These are phyloP conservation scores for Naja naja DNA, from an alignment of 2,113 vertebrate genomes.

Conservation along the genomic window DNA sequence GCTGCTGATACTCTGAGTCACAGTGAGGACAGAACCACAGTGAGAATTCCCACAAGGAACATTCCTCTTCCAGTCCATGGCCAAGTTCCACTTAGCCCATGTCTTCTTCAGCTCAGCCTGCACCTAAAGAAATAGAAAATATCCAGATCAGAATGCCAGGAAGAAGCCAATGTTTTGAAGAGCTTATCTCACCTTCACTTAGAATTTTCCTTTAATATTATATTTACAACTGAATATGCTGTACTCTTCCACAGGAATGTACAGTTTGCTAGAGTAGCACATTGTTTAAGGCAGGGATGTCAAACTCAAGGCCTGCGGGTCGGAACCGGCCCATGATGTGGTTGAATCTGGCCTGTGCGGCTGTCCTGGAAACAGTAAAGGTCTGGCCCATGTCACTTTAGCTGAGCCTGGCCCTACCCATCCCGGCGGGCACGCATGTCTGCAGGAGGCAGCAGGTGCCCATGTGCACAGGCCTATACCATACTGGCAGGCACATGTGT, in stretches of 20 bases:
- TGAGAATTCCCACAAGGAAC: slow-evolving; percentile 76
- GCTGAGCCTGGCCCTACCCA: too few relatives aligned
- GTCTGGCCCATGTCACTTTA: too few relatives aligned
- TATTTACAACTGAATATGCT: too few relatives aligned
- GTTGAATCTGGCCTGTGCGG: too few relatives aligned
- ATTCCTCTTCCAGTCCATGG: slow-evolving; percentile 79
- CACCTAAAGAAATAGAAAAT: slow-evolving; percentile 67
- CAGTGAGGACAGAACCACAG: slow-evolving; percentile 79
- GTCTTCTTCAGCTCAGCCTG: slow-evolving; percentile 87
- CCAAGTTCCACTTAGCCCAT: slow-evolving; percentile 82
- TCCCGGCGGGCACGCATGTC: too few relatives aligned
- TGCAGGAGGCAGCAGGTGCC: too few relatives aligned
- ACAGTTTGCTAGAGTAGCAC: not conserved
- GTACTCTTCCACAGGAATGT: not conserved
- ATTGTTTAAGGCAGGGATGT: not conserved
- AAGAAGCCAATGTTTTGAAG: not conserved
- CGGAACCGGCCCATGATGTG: too few relatives aligned
- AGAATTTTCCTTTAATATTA: not conserved
- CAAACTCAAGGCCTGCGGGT: too few relatives aligned
- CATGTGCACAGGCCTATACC: too few relatives aligned
- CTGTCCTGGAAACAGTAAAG: too few relatives aligned
- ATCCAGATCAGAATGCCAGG: not conserved
- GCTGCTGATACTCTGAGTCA: slow-evolving; percentile 84
- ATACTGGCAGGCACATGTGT: too few relatives aligned
- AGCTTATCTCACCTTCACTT: too few relatives aligned